Evolutionary conservation across 23 tunicate genomes (phyloP).

Genomic region (Ascidia mentula): DNA sequence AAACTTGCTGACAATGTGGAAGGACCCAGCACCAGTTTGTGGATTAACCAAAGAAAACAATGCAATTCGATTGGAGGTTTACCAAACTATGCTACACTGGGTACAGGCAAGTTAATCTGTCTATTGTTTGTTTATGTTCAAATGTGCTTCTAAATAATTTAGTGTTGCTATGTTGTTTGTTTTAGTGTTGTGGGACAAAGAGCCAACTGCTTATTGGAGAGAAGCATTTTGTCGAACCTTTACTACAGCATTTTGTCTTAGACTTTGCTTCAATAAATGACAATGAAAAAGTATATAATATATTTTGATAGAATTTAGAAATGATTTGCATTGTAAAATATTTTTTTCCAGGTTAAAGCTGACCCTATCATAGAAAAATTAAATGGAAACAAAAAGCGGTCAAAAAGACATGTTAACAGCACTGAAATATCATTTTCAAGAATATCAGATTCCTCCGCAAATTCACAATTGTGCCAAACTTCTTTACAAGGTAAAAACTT

Average conservation of each 20-base stretch:
- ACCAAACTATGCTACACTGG: constrained; percentile 19
- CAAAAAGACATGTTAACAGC: not conserved
- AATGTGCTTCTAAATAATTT: not conserved
- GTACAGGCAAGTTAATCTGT: constrained; percentile 5
- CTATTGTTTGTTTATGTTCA: not conserved
- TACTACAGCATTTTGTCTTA: constrained; percentile 22
- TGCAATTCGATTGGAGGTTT: constrained; percentile 16
- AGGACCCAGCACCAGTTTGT: constrained; percentile 18
- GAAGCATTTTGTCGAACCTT: not conserved
- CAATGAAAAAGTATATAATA: not conserved
- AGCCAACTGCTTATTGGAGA: constrained; percentile 38
- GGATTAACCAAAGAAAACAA: not conserved
- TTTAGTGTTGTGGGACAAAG: constrained; percentile 46
- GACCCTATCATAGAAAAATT: not conserved
- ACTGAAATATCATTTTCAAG: not conserved
- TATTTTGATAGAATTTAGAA: not conserved
- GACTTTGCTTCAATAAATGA: constrained; percentile 18
- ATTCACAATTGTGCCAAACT: not conserved
- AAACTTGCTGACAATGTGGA: constrained; percentile 45
- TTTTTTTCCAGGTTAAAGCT: not conserved
- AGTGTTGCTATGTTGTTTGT: not conserved
- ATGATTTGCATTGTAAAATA: not conserved
- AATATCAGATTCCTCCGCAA: constrained; percentile 7
- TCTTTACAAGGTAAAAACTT: constrained; percentile 22
- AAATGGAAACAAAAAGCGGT: not conserved